These are phyloP conservation scores for Melinaea menophilus DNA, from an alignment of 2,888 invertebrate genomes.

Conservation along the genomic window DNA sequence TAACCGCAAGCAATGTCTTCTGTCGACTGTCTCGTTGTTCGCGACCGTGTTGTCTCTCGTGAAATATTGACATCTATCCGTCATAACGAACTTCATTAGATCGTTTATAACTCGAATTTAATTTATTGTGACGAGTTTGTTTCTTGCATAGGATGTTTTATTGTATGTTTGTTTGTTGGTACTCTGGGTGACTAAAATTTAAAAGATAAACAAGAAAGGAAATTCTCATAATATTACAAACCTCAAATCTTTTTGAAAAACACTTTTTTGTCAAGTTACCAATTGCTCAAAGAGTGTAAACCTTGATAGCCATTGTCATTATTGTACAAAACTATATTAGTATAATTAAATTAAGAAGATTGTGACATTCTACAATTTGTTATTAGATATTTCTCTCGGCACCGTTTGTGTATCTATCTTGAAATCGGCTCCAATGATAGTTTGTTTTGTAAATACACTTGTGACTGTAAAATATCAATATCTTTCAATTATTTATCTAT, in stretches of 20 bases:
- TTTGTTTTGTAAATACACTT: conserved; percentile 21
- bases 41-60: conserved; percentile 14
- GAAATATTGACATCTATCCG: conserved; percentile 5
- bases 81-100: neutral
- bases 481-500: conserved; percentile 15
- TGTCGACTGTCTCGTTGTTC: conserved; percentile 11
- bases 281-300: conserved; percentile 26
- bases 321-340: conserved; percentile 25
- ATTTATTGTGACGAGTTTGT: conserved; percentile 6
- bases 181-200: neutral
- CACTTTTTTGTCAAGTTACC: neutral
- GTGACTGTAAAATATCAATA: conserved; percentile 26
- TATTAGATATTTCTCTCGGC: conserved; percentile 8
- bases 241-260: neutral
- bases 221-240: neutral
- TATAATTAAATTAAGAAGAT: conserved; percentile 15
- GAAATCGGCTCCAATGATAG: conserved; percentile 18
- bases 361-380: conserved; percentile 9
- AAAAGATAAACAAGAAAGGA: neutral
- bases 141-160: neutral
- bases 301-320: conserved; percentile 19
- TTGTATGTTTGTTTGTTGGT: neutral
- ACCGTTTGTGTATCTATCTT: conserved; percentile 7
- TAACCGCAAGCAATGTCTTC: conserved; percentile 24
- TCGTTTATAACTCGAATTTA: conserved; percentile 5